A percentile compares a stretch with the other conserved stretches of the same genome.
Evolutionary conservation across 2,113 vertebrate genomes (phyloP).

Genomic region (Patagioenas fasciata): DNA sequence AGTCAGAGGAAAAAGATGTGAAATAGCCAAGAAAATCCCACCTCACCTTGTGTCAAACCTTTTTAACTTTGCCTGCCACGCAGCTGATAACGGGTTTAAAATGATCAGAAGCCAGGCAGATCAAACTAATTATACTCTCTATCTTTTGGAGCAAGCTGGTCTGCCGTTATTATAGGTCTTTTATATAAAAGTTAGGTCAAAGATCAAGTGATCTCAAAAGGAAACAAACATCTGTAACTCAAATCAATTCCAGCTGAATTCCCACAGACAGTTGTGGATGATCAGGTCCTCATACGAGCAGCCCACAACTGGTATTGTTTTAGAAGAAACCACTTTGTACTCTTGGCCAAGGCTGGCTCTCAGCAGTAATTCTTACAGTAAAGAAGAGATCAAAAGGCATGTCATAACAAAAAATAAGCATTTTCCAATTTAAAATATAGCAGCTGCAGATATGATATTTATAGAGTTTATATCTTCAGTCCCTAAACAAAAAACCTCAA

Average conservation of each 20-base stretch:
- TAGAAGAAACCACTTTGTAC: not conserved
- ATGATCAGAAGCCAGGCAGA: not conserved
- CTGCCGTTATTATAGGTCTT: not conserved
- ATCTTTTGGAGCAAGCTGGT: not conserved
- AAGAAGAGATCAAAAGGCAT: not conserved
- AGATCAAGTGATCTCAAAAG: conserved; percentile 6
- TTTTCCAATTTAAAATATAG: not conserved
- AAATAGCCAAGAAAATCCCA: not conserved
- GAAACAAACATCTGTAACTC: not conserved
- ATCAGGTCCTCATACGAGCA: not conserved
- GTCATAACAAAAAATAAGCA: not conserved
- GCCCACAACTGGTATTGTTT: not conserved
- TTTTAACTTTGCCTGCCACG: not conserved
- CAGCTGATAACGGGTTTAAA: not conserved
- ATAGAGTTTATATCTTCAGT: not conserved
- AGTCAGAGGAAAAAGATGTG: not conserved
- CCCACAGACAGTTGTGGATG: not conserved
- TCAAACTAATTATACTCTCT: not conserved
- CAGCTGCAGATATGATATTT: not conserved
- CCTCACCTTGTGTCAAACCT: not conserved
- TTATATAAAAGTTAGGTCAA: not conserved
- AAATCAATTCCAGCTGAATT: not conserved
- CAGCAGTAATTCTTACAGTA: not conserved
- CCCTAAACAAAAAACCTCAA: not conserved
- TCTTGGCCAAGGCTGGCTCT: not conserved